These are phyloP conservation scores for Stichopus horrens DNA, from an alignment of 53 echinoderm and acorn worm species.

Conservation along the genomic window DNA sequence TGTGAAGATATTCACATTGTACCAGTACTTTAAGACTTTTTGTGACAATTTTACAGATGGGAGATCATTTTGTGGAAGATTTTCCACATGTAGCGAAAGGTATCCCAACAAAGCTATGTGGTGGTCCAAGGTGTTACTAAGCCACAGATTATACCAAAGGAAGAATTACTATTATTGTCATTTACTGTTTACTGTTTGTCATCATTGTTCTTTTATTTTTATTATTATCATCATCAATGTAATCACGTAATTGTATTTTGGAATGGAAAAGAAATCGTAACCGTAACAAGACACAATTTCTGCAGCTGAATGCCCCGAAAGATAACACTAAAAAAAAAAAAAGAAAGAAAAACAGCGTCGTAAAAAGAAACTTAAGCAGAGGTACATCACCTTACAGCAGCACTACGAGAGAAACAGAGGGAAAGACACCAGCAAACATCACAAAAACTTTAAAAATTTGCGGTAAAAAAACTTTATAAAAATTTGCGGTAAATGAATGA, in stretches of 20 bases:
- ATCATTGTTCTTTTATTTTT: neutral
- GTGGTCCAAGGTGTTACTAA: neutral
- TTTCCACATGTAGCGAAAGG: neutral
- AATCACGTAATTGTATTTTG: constrained; percentile 19
- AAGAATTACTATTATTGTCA: constrained; percentile 4
- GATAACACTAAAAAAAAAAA: neutral
- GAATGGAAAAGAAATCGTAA: neutral
- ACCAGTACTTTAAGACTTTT: neutral
- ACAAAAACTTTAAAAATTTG: too few species aligned
- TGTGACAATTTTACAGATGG: neutral
- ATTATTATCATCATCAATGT: constrained; percentile 16
- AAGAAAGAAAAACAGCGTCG: constrained; percentile 5
- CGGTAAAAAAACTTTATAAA: too few species aligned
- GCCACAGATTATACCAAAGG: constrained; percentile 9
- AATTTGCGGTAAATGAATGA: too few species aligned
- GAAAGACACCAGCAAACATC: neutral
- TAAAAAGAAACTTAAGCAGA: constrained; percentile 1
- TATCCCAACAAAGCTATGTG: constrained; percentile 52
- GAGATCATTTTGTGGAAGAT: neutral
- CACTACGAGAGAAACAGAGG: constrained; percentile 2
- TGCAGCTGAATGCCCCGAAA: constrained; percentile 31
- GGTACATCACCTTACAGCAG: neutral
- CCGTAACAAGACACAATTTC: constrained; percentile 38
- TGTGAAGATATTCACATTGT: neutral
- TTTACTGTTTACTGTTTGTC: constrained; percentile 13